Conservation (phyloP, 2,888 invertebrate species). For the Homarus gammarus region DNA sequence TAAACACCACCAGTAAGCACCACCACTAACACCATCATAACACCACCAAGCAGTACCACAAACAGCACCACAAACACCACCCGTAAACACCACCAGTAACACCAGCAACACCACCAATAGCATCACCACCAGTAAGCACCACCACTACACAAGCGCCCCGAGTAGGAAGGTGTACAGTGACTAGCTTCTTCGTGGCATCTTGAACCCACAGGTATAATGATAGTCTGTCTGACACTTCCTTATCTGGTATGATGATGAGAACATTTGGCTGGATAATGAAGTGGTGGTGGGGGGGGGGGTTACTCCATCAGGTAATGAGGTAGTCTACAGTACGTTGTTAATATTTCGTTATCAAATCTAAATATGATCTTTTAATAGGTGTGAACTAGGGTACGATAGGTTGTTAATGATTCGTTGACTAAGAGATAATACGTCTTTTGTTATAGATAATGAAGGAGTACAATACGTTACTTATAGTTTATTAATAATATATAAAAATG, state of each 20-base stretch:
- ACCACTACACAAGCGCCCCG: background rate
- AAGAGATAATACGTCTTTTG: no score
- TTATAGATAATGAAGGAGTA: no score
- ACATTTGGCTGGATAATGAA: background rate
- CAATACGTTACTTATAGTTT: no score
- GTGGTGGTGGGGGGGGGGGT: background rate
- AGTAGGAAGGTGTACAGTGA: background rate
- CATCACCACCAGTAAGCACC: background rate
- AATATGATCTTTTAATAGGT: no score
- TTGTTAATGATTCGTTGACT: no score
- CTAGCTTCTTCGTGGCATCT: background rate
- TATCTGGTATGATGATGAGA: background rate
- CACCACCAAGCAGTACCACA: background rate
- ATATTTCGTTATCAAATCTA: background rate
- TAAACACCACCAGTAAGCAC: no score
- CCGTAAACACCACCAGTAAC: background rate
- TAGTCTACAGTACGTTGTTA: background rate
- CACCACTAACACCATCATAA: no score
- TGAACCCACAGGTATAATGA: background rate
- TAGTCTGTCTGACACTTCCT: background rate
- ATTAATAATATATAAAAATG: no score
- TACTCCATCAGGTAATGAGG: background rate
- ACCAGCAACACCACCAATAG: background rate
- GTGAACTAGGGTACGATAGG: no score
- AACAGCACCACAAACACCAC: background rate